Evolutionary conservation across 2,113 vertebrate genomes (phyloP).

Genomic region (Egretta garzetta): DNA sequence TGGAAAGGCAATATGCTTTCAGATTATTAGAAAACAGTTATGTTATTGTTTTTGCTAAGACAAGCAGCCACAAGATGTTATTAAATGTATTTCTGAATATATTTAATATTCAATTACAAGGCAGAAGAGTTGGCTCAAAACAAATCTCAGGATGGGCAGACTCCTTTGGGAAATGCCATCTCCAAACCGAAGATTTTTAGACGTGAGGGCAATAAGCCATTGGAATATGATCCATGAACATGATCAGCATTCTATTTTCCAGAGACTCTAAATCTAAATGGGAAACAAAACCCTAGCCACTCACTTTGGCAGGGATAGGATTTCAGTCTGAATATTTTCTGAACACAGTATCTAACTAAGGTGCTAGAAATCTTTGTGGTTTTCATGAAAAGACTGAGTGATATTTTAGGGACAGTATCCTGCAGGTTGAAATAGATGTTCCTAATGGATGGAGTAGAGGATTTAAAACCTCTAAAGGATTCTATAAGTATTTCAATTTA

Average conservation of each 20-base stretch:
- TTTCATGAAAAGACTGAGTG: background rate
- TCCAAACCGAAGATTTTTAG: background rate
- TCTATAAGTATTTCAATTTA: background rate
- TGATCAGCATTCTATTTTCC: background rate
- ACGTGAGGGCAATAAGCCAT: background rate
- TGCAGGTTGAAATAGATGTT: background rate
- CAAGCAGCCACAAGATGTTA: constrained; percentile 4
- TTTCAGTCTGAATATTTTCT: background rate
- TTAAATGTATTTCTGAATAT: constrained; percentile 31
- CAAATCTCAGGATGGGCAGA: background rate
- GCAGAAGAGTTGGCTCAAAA: background rate
- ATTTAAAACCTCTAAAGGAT: background rate
- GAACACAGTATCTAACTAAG: background rate
- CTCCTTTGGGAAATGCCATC: constrained; percentile 18
- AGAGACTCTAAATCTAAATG: background rate
- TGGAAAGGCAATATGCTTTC: constrained; percentile 30
- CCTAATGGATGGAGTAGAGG: background rate
- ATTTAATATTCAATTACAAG: constrained; percentile 20
- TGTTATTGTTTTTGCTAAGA: constrained; percentile 21
- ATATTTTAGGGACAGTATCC: background rate
- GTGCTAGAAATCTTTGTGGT: background rate
- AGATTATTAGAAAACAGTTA: constrained; percentile 31
- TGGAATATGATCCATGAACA: background rate
- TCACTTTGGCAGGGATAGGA: background rate
- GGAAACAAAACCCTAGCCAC: background rate